Percentiles rank a stretch among this genome's conserved stretches.
phyloP scores from a whole-genome alignment of 2,888 invertebrate genomes.

The Nemoura dubitans region DNA sequence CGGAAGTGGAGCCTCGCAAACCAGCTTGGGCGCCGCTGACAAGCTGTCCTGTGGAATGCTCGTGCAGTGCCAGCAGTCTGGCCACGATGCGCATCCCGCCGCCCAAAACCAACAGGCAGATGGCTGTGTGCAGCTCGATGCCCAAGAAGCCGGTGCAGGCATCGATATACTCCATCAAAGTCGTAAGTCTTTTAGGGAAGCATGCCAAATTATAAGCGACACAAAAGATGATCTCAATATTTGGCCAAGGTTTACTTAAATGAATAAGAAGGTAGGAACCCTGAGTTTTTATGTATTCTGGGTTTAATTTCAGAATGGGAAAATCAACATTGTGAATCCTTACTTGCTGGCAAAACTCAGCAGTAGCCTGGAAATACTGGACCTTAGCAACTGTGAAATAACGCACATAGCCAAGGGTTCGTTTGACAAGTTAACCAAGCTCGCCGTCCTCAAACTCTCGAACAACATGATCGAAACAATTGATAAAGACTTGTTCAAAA shows the following conservation, averaged over 20 bases:
- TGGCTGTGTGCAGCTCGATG: not conserved
- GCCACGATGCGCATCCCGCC: not conserved
- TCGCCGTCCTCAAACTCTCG: constrained; percentile 36
- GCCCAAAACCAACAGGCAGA: constrained; percentile 2
- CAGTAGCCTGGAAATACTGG: constrained; percentile 9
- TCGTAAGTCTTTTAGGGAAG: not conserved
- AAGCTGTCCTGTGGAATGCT: not conserved
- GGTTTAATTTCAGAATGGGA: not conserved
- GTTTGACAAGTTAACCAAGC: constrained; percentile 35
- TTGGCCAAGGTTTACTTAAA: too few relatives aligned
- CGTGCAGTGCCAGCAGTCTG: not conserved
- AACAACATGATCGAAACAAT: constrained; percentile 43
- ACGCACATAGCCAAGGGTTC: constrained; percentile 34
- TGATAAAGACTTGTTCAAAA: constrained; percentile 22
- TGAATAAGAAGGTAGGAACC: too few relatives aligned
- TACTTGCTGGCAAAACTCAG: not conserved
- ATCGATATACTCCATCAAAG: not conserved
- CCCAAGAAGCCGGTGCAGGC: not conserved
- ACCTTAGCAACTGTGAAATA: constrained; percentile 44
- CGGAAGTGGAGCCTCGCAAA: not conserved
- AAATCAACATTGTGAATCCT: not conserved
- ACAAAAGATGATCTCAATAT: too few relatives aligned
- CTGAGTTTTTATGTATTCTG: too few relatives aligned
- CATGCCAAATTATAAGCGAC: too few relatives aligned
- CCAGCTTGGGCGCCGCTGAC: not conserved